Percentiles rank a stretch among this genome's conserved stretches.
These are phyloP conservation scores for Amphibalanus amphitrite DNA, from an alignment of 1,140 invertebrate species.

Conservation along the genomic window DNA sequence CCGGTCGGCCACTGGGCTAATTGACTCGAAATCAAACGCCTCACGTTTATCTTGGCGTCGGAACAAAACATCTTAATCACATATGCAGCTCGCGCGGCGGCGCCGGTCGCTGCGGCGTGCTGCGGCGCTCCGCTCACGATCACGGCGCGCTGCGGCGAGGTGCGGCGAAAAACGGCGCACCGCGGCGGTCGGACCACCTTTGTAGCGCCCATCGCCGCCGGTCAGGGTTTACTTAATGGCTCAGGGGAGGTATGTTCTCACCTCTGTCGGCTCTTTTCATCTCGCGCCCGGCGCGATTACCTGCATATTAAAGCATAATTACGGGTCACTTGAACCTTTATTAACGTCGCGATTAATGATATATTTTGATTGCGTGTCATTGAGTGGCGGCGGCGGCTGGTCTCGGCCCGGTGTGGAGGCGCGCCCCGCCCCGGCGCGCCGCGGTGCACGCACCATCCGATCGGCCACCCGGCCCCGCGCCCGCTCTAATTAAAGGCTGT, in stretches of 20 bases:
- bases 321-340: neutral
- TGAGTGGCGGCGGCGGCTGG: neutral
- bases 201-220: neutral
- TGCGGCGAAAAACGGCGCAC: neutral
- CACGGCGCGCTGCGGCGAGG: no score
- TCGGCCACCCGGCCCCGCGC: neutral
- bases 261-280: neutral
- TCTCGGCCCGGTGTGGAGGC: neutral
- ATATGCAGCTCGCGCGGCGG: neutral
- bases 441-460: neutral
- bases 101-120: neutral
- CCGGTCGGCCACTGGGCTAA: neutral
- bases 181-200: neutral
- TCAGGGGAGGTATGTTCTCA: neutral
- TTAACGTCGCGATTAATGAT: neutral
- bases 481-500: neutral
- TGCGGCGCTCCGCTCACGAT: neutral
- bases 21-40: neutral
- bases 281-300: neutral
- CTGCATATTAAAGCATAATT: slow-evolving; percentile 2
- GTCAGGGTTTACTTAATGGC: neutral
- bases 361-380: slow-evolving; percentile 2
- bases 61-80: slow-evolving; percentile 2
- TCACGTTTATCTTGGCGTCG: neutral
- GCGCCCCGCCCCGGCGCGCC: no score